Conservation (phyloP, 1,140 invertebrate genomes). For the Dryas iulia region DNA sequence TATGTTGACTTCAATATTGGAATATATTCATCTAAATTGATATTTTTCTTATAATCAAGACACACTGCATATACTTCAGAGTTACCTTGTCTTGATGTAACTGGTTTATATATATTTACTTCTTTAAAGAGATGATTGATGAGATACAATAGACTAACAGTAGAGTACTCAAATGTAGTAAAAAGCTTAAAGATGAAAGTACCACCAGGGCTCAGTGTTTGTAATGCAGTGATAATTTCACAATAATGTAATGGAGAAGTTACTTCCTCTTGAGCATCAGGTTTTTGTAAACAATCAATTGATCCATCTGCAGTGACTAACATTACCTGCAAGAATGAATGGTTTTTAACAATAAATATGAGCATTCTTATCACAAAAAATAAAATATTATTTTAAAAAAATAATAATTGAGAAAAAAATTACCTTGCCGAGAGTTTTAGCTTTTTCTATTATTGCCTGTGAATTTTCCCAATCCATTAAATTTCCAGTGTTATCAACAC, state of each 20-base stretch:
- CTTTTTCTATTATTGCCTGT: conserved; percentile 79
- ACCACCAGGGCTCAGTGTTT: conserved; percentile 86
- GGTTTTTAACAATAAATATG: too few relatives aligned
- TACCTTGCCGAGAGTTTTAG: conserved; percentile 64
- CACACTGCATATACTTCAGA: conserved; percentile 96
- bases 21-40: conserved; percentile 71
- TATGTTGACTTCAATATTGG: conserved; percentile 77
- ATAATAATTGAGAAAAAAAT: too few relatives aligned
- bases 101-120: conserved; percentile 92
- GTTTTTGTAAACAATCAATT: conserved; percentile 90
- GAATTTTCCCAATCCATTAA: conserved; percentile 87
- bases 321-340: conserved; percentile 59
- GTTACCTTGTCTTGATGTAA: conserved; percentile 95
- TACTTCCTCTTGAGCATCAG: conserved; percentile 91
- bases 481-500: conserved; percentile 91
- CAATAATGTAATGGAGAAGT: conserved; percentile 90
- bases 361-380: too few relatives aligned
- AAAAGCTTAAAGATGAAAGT: conserved; percentile 95
- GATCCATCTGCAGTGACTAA: conserved; percentile 96
- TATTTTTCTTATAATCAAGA: conserved; percentile 82
- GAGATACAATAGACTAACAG: conserved; percentile 90
- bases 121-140: conserved; percentile 87
- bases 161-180: conserved; percentile 92
- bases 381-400: too few relatives aligned
- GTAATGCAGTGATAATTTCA: conserved; percentile 89